Conservation (phyloP, 2,113 vertebrate species). For the Misgurnus anguillicaudatus region DNA sequence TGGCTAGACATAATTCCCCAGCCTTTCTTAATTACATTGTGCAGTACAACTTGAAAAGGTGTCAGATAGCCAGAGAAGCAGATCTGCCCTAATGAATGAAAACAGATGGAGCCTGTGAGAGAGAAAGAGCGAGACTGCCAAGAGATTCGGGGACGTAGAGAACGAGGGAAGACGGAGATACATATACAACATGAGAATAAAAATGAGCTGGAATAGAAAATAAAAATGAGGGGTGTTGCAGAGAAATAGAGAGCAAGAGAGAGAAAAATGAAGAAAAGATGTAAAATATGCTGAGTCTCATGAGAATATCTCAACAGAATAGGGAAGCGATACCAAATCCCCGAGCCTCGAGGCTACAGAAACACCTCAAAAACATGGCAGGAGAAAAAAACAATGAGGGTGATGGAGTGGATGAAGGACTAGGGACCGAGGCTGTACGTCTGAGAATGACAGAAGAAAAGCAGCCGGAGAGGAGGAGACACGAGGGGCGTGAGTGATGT, state of each 20-base stretch:
- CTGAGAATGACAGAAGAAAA: conserved; percentile 9
- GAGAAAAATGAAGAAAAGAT: conserved; percentile 1
- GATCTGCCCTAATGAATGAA: conserved; percentile 79
- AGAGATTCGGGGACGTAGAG: conserved; percentile 60
- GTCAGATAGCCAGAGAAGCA: conserved; percentile 70
- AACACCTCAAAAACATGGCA: neutral
- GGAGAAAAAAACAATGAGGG: neutral
- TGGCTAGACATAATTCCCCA: conserved; percentile 58
- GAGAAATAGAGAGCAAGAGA: conserved; percentile 21
- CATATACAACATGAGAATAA: conserved; percentile 47
- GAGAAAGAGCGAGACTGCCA: conserved; percentile 58
- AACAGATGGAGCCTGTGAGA: conserved; percentile 73
- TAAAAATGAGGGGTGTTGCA: conserved; percentile 26
- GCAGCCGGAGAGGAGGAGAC: conserved; percentile 19
- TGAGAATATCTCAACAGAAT: conserved; percentile 44
- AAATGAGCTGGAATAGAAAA: conserved; percentile 44
- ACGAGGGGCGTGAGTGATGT: conserved; percentile 35
- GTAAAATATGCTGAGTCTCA: conserved; percentile 24
- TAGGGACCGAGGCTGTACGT: neutral
- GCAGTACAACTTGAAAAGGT: conserved; percentile 72
- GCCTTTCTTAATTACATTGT: conserved; percentile 74
- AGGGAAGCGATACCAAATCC: conserved; percentile 40
- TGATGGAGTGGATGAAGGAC: conserved; percentile 16
- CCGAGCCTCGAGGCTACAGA: conserved; percentile 14
- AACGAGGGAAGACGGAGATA: conserved; percentile 28